Base-by-base conservation (phyloP, 2,888 invertebrate species). In the Phortica okadai region DNA sequence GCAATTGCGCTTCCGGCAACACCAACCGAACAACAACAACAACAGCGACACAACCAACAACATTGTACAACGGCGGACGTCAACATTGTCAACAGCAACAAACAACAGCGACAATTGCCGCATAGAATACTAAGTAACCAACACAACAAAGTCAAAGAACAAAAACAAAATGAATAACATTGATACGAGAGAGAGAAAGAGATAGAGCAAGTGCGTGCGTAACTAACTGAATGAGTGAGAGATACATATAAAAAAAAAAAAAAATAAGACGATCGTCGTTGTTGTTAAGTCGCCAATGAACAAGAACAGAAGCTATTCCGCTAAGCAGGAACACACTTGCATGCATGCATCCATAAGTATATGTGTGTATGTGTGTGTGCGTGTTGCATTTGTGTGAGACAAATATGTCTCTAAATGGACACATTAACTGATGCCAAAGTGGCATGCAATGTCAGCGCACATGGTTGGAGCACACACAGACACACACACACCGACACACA, bases 1-100 rank as follows among this genome's bases (percentile, higher is more conserved):
- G 89, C 89, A 84, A 89, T 88, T 88, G 87, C 82, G 88, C 89
- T 88, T 89, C 88, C 88, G 88, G 89, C 87, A 66, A 41, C 67
- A 67, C n/a, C 67, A 67, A 67, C 67, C 77, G 79, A 66, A 41
- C 67, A 67, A 44, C 67, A 67, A 44, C 67, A 67, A 44, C 67
- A 67, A 44, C 44, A 42, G 42, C 44, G 44, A 41, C 67, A 67
- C 44, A 42, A 14, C 81, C 78, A 78, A 67, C 77, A 74, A 70
- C 56, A 74, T 56, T 67, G 74, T 73, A 72, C 74, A 59, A 74
- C 73, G 76, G 73, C 77, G 73, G 76, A 76, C 16, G 25, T 33
- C 33, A 33, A 33, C 33, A 33, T 33, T 33, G 33, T 33, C 33
- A 66, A 41, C 67, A 67, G 41, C 67, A 67, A 67, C 67, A 67